phyloP scores from a whole-genome alignment of 2,888 invertebrate genomes.

The Pyrocoelia pectoralis region DNA sequence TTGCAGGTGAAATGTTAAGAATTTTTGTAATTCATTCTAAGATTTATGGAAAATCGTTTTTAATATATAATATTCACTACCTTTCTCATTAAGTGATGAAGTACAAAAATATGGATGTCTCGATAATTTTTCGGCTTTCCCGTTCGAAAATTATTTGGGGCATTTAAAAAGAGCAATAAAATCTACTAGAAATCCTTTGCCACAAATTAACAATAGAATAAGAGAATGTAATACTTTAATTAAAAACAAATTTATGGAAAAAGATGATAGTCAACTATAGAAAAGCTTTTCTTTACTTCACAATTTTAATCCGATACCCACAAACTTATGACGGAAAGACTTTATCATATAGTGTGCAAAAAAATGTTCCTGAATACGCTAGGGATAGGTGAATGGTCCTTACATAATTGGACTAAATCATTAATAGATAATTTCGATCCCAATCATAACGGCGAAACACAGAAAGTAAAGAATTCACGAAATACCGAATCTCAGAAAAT shows the following conservation, averaged over 20 bases:
- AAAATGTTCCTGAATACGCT: constrained; percentile 14
- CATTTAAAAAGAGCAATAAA: background rate
- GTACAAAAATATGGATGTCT: background rate
- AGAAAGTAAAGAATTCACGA: background rate
- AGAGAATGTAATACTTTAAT: background rate
- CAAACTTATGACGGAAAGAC: no score
- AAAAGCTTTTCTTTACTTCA: no score
- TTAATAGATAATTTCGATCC: background rate
- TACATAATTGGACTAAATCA: constrained; percentile 19
- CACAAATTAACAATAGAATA: background rate
- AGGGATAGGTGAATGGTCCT: constrained; percentile 20
- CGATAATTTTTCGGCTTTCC: constrained; percentile 4
- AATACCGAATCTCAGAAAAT: background rate
- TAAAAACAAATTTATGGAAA: no score
- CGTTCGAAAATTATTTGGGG: constrained; percentile 3
- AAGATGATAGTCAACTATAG: no score
- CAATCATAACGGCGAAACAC: constrained; percentile 4
- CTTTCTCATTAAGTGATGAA: background rate
- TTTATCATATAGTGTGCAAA: constrained; percentile 13
- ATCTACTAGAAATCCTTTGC: background rate
- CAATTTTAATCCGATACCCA: no score
- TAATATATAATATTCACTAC: constrained; percentile 11
- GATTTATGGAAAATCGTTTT: background rate
- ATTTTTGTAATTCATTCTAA: constrained; percentile 3
- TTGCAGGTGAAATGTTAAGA: background rate